Evolutionary conservation across 2,888 invertebrate genomes (phyloP).

Genomic region (Parnassius mnemosyne): DNA sequence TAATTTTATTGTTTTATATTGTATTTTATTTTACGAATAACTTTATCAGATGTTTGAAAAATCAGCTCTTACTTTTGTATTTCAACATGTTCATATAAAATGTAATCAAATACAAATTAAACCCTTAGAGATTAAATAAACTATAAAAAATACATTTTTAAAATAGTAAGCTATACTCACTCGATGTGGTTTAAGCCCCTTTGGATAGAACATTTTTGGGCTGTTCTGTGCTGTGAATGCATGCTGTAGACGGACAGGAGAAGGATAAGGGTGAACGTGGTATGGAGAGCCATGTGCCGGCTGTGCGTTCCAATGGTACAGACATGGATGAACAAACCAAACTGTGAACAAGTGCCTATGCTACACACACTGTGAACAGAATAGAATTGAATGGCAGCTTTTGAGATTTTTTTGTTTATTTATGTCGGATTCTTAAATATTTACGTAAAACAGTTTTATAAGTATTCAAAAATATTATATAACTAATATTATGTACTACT

Average conservation of each 20-base stretch:
- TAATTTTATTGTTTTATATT: too few species aligned
- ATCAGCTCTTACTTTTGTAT: too few species aligned
- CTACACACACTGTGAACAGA: slow-evolving; percentile 24
- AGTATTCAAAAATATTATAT: too few species aligned
- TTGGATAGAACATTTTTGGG: slow-evolving; percentile 82
- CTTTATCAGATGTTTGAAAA: too few species aligned
- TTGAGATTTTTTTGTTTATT: not conserved
- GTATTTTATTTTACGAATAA: too few species aligned
- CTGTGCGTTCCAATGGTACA: slow-evolving; percentile 70
- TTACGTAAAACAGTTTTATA: too few species aligned
- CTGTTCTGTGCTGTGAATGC: slow-evolving; percentile 80
- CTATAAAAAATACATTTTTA: too few species aligned
- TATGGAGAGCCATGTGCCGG: slow-evolving; percentile 85
- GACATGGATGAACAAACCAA: slow-evolving; percentile 71
- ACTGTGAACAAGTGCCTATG: slow-evolving; percentile 65
- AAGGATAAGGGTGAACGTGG: slow-evolving; percentile 86
- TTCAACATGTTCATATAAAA: too few species aligned
- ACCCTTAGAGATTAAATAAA: too few species aligned
- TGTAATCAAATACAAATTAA: too few species aligned
- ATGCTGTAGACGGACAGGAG: slow-evolving; percentile 81
- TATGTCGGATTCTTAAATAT: not conserved
- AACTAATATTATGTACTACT: too few species aligned
- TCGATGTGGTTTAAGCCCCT: slow-evolving; percentile 81
- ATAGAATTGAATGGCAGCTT: not conserved
- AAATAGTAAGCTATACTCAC: slow-evolving; percentile 49